Evolutionary conservation across 2,888 invertebrate species (phyloP).

Genomic region (Megamerina dolium): DNA sequence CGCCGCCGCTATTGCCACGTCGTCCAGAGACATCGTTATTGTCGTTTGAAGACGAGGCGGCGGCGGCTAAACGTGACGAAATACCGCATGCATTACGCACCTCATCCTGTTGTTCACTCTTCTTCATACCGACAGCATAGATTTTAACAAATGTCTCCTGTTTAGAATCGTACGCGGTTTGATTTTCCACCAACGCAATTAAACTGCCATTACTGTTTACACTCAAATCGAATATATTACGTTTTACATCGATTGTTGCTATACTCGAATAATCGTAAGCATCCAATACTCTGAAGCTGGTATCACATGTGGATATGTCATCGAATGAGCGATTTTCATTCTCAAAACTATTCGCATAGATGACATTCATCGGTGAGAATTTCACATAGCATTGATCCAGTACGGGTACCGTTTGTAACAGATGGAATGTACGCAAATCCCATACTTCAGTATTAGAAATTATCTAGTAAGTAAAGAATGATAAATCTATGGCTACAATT

Average conservation of each 20-base stretch:
- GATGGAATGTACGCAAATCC: conserved; percentile 92
- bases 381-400: conserved; percentile 83
- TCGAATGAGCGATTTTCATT: conserved; percentile 67
- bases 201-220: conserved; percentile 79
- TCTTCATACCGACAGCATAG: conserved; percentile 84
- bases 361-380: conserved; percentile 80
- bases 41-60: no score
- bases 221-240: conserved; percentile 79
- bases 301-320: conserved; percentile 68
- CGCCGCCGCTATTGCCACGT: conserved; percentile 16
- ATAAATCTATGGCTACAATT: neutral
- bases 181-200: conserved; percentile 86
- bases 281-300: conserved; percentile 92
- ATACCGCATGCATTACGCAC: conserved; percentile 53
- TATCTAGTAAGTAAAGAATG: conserved; percentile 52
- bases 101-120: conserved; percentile 85
- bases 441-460: conserved; percentile 98
- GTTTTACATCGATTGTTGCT: conserved; percentile 89
- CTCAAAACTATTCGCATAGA: conserved; percentile 81
- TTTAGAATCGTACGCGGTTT: conserved; percentile 73
- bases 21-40: conserved; percentile 21
- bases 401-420: conserved; percentile 88
- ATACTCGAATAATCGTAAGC: conserved; percentile 91
- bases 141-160: conserved; percentile 86
- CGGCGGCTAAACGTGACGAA: no score